Base-by-base conservation (phyloP, 2,113 vertebrate genomes). In the Uria lomvia region DNA sequence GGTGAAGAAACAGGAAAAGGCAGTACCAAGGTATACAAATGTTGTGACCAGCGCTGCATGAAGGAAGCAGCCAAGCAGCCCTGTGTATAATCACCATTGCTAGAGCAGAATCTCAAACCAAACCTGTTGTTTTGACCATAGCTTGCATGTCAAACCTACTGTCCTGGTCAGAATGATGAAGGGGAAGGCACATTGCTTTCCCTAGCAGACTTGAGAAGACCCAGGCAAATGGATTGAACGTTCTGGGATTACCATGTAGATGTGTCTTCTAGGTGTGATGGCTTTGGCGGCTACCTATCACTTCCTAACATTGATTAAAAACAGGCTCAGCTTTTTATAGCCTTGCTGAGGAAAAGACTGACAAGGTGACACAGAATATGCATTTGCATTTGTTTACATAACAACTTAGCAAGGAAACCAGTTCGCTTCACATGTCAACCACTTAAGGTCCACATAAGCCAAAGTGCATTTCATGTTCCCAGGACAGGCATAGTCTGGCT, bases 381-480 rank as follows among this genome's bases (percentile, higher is more conserved):
- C 40, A 27, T 76, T 84, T n/a, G 6, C 30, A 9, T 6, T 50
- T 42, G 23, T 65, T 60, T 43, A 8, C 59, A 15, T 23, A 40
- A 14, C 56, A 52, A 0, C 13, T 52, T 60, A 27, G 1, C 42
- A 20, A 81, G 26, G 45, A 66, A 52, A 43, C 17, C 18, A 15
- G 36, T 40, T 72, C 36, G 11, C 24, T n/a, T 8, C 17, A 17
- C 34, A 26, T 10, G 38, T 18, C n/a, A 29, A 23, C 53, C 59
- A 65, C 40, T 17, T 43, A 43, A 72, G 29, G 32, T 36, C 19
- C 47, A 24, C 2, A 1, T 13, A 40, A 68, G 30, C 8, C 32
- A 34, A 36, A 22, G 19, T n/a, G 26, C 30, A 17, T 32, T 73
- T 65, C 24, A 18, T 17, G 4, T 43, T 17, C 2, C 0, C 4